Percentiles rank a stretch among this genome's conserved stretches.
These are phyloP conservation scores for Eptesicus fuscus DNA, from an alignment of 2,113 vertebrate genomes.

Conservation along the genomic window DNA sequence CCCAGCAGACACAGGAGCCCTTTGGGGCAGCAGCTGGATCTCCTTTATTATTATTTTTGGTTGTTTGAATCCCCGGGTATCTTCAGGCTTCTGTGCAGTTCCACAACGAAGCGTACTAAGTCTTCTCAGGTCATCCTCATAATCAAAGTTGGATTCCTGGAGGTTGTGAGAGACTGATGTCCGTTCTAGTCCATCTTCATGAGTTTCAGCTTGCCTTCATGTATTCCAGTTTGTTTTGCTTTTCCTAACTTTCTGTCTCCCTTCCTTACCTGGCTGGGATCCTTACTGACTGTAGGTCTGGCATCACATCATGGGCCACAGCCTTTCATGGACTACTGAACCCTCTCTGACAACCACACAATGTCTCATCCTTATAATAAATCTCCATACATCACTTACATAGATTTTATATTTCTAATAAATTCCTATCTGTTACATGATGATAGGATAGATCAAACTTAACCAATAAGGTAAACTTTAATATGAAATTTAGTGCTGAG, in stretches of 20 bases:
- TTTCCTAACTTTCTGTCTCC: background rate
- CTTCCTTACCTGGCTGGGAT: background rate
- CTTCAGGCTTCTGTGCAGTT: background rate
- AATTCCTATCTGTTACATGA: background rate
- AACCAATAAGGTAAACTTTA: background rate
- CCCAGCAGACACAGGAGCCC: background rate
- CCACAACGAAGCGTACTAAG: background rate
- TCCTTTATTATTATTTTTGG: background rate
- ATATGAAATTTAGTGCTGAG: background rate
- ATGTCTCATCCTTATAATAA: background rate
- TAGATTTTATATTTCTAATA: background rate
- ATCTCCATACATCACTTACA: background rate
- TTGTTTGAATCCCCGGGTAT: background rate
- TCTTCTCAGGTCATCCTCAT: background rate
- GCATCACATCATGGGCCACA: background rate
- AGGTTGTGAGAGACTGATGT: background rate
- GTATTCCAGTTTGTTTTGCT: background rate
- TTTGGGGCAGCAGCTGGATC: background rate
- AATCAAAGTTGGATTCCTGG: background rate
- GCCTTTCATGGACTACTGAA: background rate
- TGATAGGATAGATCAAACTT: background rate
- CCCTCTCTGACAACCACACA: background rate
- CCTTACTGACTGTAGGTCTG: background rate
- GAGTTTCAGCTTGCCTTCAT: background rate
- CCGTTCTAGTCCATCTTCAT: background rate